Evolutionary conservation across 2,113 vertebrate species (phyloP).

Genomic region (Riparia riparia): DNA sequence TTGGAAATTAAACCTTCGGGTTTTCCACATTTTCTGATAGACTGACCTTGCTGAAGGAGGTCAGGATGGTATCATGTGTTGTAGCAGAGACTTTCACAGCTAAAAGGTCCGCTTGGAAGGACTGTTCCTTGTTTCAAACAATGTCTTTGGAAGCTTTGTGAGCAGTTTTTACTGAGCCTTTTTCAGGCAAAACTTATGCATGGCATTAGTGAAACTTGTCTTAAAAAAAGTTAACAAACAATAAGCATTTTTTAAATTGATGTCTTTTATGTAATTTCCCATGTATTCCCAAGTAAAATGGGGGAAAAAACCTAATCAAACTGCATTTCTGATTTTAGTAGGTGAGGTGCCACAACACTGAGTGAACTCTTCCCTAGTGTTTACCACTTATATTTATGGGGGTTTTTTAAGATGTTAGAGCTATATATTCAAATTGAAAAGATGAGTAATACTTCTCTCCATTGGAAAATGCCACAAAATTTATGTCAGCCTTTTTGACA

Average conservation of each 20-base stretch:
- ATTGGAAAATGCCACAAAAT: background rate
- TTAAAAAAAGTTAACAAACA: background rate
- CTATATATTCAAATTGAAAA: background rate
- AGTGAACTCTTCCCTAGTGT: background rate
- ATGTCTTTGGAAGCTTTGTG: background rate
- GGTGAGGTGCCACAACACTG: background rate
- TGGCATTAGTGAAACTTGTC: background rate
- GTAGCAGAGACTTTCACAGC: background rate
- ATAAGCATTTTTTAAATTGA: rapidly evolving
- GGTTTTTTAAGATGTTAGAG: background rate
- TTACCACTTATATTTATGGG: rapidly evolving
- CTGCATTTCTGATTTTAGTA: background rate
- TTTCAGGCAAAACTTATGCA: background rate
- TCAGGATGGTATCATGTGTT: background rate
- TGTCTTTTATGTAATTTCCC: background rate
- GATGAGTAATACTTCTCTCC: background rate
- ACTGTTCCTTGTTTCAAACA: background rate
- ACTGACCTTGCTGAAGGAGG: background rate
- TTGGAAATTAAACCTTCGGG: background rate
- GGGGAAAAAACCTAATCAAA: background rate
- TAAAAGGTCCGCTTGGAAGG: background rate
- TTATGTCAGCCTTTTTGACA: background rate
- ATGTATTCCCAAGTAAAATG: background rate
- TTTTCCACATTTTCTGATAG: background rate
- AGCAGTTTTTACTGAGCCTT: background rate